phyloP scores from a whole-genome alignment of 2,797 vertebrate species.

The Otolemur crassicaudatus region DNA sequence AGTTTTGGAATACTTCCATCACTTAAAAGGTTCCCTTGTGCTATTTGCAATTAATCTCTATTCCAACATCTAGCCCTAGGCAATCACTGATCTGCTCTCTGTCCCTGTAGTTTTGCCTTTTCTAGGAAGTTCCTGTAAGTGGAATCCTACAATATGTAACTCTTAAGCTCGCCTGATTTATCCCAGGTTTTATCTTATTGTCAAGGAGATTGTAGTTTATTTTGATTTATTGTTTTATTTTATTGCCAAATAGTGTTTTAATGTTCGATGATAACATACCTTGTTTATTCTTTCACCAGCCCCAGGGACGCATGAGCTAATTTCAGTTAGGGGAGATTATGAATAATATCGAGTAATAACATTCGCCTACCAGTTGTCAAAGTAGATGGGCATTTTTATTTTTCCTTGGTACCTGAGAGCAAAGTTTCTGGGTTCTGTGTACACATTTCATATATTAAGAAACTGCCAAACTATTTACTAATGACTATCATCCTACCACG shows the following conservation, averaged over 20 bases:
- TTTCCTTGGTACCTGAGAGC: too few species aligned
- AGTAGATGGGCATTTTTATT: background rate
- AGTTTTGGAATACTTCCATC: background rate
- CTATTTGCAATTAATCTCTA: background rate
- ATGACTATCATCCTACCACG: rapidly evolving
- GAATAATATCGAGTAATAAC: rapidly evolving
- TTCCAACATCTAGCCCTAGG: background rate
- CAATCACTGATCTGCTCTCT: background rate
- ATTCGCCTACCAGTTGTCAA: rapidly evolving
- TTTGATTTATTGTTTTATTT: background rate
- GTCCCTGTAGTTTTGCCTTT: background rate
- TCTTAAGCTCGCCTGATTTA: background rate
- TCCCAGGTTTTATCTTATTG: background rate
- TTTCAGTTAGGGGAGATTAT: background rate
- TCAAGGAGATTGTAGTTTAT: background rate
- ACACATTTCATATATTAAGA: rapidly evolving
- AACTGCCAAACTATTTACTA: rapidly evolving
- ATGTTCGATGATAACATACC: rapidly evolving
- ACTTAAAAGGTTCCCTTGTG: background rate
- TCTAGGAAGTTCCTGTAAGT: background rate
- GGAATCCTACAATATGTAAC: background rate
- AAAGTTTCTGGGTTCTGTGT: rapidly evolving
- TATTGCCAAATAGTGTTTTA: rapidly evolving
- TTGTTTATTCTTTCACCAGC: rapidly evolving
- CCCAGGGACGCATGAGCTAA: rapidly evolving